Evolutionary conservation across 2,888 invertebrate genomes (phyloP), one percentile per base, ranked within the genome.

Genomic region (Sepiola atlantica): DNA sequence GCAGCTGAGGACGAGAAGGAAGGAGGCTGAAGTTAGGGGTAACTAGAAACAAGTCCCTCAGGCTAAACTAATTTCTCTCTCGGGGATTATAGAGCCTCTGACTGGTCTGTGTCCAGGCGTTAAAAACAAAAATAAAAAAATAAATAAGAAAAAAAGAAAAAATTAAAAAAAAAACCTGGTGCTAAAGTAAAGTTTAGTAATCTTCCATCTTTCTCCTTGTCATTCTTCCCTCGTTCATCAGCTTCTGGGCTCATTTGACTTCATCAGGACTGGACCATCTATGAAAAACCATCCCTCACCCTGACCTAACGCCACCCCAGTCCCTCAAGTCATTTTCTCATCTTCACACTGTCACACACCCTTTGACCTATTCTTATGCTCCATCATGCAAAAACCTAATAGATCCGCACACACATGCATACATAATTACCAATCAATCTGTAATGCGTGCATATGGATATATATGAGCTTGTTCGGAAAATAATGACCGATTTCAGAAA

Each of bases 1-100:
- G 45, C 8, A 45, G 45, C 45, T 45, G 45, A 45, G 8, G 45
- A 45, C 45, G 8, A 45, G 45, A 8, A 8, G 45, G 45, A 8
- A 8, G 45, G 45, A 8, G 45, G 45, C n/a, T 32, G 77, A 45
- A 45, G 45, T 45, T 45, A 45, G 77, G 77, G n/a, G n/a, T 16
- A 77, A 77, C 77, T 77, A 77, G 77, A 77, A 77, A 77, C 77
- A 77, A 77, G 77, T 77, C 77, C 77, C 32, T 77, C 45, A 77
- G 77, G 77, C 77, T 77, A 77, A 77, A 77, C 77, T 77, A 77
- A 77, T 77, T 77, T 77, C 77, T 77, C 77, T 77, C n/a, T 1
- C 32, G 77, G 45, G 77, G 77, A 77, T 77, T 77, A 45, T 45
- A 77, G n/a, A 77, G n/a, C 77, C 77, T 77, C 16, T n/a, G 77